These are phyloP conservation scores for Samia ricini DNA, from an alignment of 1,140 invertebrate genomes.

Conservation along the genomic window DNA sequence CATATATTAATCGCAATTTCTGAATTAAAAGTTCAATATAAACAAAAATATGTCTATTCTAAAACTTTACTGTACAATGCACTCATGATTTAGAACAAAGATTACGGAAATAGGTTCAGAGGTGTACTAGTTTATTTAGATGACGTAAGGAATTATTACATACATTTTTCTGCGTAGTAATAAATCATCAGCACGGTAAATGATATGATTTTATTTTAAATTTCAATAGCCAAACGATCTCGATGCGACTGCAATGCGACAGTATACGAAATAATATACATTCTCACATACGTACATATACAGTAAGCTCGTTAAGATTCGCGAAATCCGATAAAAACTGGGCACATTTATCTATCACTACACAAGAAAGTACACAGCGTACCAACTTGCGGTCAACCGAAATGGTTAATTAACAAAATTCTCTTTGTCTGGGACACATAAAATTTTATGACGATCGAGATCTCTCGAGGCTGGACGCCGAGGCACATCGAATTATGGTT, in stretches of 20 bases:
- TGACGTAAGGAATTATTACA: too few relatives aligned
- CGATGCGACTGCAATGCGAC: background rate
- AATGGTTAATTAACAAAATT: constrained; percentile 76
- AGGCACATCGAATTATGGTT: background rate
- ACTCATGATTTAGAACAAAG: too few relatives aligned
- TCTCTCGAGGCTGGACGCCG: constrained; percentile 25
- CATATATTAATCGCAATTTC: too few relatives aligned
- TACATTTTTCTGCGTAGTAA: too few relatives aligned
- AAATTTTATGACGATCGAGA: constrained; percentile 76
- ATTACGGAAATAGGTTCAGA: too few relatives aligned
- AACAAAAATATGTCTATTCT: too few relatives aligned
- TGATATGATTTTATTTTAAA: too few relatives aligned
- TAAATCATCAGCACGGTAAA: too few relatives aligned
- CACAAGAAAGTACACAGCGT: constrained; percentile 32
- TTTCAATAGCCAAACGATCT: background rate
- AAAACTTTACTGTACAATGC: too few relatives aligned
- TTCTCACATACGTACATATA: background rate
- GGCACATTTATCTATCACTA: constrained; percentile 64
- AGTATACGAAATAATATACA: background rate
- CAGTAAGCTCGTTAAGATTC: constrained; percentile 41
- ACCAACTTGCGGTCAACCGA: constrained; percentile 33
- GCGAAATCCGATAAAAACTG: constrained; percentile 46
- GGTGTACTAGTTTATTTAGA: too few relatives aligned
- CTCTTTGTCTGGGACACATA: constrained; percentile 74
- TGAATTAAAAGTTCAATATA: too few relatives aligned